These are phyloP conservation scores for Lycocorax pyrrhopterus DNA, from an alignment of 2,113 vertebrate genomes.

Conservation along the genomic window DNA sequence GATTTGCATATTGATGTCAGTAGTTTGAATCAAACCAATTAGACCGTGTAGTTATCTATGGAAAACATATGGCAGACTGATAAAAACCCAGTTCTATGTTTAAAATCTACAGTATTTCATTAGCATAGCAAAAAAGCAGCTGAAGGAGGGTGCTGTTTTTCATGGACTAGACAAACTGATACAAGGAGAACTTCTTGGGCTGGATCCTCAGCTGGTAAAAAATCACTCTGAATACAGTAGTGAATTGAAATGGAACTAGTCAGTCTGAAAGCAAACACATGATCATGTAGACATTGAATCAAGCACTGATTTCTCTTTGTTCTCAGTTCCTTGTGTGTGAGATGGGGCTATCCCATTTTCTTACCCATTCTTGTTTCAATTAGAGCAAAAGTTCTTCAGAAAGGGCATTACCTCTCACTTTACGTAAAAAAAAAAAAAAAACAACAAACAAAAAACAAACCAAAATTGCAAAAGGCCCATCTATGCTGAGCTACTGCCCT, in stretches of 20 bases:
- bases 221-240: neutral
- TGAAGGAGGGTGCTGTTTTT: slow-evolving; percentile 30
- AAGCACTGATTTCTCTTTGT: slow-evolving; percentile 1
- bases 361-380: neutral
- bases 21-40: slow-evolving; percentile 70
- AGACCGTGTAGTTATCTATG: slow-evolving; percentile 63
- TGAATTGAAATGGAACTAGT: neutral
- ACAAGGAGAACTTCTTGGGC: slow-evolving; percentile 1
- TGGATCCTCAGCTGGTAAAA: slow-evolving; percentile 26
- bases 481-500: neutral
- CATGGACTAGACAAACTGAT: slow-evolving; percentile 34
- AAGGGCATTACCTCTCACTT: neutral
- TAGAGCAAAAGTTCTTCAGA: neutral
- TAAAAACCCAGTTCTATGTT: slow-evolving; percentile 38
- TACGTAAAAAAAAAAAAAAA: neutral
- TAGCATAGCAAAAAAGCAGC: slow-evolving; percentile 55
- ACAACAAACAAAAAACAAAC: fast-evolving
- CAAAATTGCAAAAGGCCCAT: neutral
- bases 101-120: slow-evolving; percentile 61
- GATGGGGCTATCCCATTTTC: neutral
- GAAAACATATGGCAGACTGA: slow-evolving; percentile 66
- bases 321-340: neutral
- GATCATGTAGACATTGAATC: neutral
- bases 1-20: slow-evolving; percentile 69
- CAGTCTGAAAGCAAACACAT: neutral